phyloP scores from a whole-genome alignment of 2,797 vertebrate species.

The Gila robusta region DNA sequence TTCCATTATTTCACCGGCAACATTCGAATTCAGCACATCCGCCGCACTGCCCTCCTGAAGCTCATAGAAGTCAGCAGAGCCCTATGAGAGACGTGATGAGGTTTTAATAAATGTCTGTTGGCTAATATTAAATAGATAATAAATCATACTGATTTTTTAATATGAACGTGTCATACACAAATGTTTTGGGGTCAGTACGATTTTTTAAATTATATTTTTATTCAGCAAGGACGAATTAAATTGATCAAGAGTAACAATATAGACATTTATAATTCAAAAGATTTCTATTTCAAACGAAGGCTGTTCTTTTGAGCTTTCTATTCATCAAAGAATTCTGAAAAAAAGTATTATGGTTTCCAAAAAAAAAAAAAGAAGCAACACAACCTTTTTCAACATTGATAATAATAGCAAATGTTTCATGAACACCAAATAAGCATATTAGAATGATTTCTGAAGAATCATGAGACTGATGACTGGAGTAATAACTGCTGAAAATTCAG shows the following conservation, averaged over 20 bases:
- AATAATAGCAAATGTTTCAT: not conserved
- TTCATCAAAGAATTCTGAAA: not conserved
- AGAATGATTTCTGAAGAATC: not conserved
- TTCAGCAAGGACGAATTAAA: not conserved
- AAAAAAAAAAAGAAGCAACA: not conserved
- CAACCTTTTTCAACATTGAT: not conserved
- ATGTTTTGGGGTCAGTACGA: not conserved
- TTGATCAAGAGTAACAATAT: not conserved
- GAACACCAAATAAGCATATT: not conserved
- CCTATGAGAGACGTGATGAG: constrained; percentile 71
- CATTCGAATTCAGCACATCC: constrained; percentile 86
- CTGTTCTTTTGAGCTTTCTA: not conserved
- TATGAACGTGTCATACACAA: not conserved
- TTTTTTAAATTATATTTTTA: not conserved
- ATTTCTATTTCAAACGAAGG: not conserved
- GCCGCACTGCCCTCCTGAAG: constrained; percentile 85
- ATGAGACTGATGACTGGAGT: not conserved
- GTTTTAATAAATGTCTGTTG: not conserved
- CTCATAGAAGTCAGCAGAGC: constrained; percentile 82
- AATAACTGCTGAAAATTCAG: not conserved
- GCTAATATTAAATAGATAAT: not conserved
- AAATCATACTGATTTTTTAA: not conserved
- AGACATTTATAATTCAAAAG: not conserved
- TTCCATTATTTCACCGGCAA: constrained; percentile 88
- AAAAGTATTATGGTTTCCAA: not conserved